Evolutionary conservation across 92 coral and sea anemone species (phyloP).

Genomic region (Heliopora coerulea): DNA sequence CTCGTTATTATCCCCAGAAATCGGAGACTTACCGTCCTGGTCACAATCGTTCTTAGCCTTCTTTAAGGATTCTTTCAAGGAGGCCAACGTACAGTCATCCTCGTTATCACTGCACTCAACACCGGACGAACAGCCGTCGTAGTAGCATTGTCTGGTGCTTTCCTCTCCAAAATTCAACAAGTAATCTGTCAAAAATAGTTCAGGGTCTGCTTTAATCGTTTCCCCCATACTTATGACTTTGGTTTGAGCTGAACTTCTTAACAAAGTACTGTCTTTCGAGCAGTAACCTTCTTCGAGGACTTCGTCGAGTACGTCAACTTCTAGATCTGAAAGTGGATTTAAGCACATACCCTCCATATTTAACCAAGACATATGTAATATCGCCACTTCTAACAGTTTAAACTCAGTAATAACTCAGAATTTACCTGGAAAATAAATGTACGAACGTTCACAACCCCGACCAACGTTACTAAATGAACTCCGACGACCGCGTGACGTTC

Average conservation of each 20-base stretch:
- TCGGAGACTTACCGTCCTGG: background rate
- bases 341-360: constrained; percentile 34
- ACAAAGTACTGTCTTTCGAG: constrained; percentile 17
- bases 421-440: background rate
- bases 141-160: constrained; percentile 1
- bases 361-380: background rate
- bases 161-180: constrained; percentile 60
- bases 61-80: constrained; percentile 10
- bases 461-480: background rate
- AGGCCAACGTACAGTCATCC: constrained; percentile 13
- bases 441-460: too few relatives aligned
- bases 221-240: background rate
- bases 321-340: constrained; percentile 19
- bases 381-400: background rate
- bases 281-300: constrained; percentile 25
- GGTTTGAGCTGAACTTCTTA: background rate
- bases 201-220: background rate
- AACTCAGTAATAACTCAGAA: background rate
- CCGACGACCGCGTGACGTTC: constrained; percentile 17
- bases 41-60: background rate
- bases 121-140: constrained; percentile 24
- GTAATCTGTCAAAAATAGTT: constrained; percentile 70
- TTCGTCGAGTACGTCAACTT: background rate
- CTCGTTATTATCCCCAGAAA: background rate
- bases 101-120: constrained; percentile 25